Evolutionary conservation across 2,888 invertebrate genomes (phyloP).

Genomic region (Perithous albicinctus): DNA sequence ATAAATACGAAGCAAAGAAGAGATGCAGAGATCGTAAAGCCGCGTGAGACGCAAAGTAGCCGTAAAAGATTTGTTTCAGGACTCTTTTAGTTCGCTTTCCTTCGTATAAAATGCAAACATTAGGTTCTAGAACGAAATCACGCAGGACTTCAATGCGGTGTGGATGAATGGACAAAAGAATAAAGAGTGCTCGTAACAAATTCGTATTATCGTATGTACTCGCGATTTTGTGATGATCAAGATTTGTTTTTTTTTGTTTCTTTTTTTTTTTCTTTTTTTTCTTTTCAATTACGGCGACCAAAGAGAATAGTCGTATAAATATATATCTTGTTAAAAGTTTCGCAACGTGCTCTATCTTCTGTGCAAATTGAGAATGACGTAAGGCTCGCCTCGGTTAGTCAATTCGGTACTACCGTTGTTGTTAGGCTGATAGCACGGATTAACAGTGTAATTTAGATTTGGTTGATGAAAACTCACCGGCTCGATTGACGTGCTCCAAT

Average conservation of each 20-base stretch:
- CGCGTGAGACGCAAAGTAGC: background rate
- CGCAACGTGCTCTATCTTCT: conserved; percentile 77
- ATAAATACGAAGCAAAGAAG: background rate
- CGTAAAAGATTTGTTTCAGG: background rate
- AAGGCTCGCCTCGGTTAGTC: conserved; percentile 82
- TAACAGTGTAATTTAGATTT: conserved; percentile 84
- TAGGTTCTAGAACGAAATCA: conserved; percentile 47
- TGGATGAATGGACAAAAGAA: conserved; percentile 43
- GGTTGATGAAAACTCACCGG: conserved; percentile 85
- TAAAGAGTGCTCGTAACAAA: conserved; percentile 30
- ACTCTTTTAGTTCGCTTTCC: conserved; percentile 46
- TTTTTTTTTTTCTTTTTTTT: no score
- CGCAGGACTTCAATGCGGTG: conserved; percentile 40
- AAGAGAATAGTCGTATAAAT: background rate
- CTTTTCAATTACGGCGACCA: no score
- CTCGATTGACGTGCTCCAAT: conserved; percentile 81
- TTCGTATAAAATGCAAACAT: conserved; percentile 65
- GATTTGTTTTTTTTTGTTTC: conserved; percentile 26
- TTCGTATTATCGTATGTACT: conserved; percentile 7
- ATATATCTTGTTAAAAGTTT: conserved; percentile 15
- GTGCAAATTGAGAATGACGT: conserved; percentile 83
- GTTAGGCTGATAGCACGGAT: conserved; percentile 84
- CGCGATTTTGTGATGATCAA: conserved; percentile 37
- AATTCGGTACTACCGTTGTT: conserved; percentile 76
- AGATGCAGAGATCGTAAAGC: conserved; percentile 22